phyloP scores from a whole-genome alignment of 2,797 vertebrate genomes.

The Rallus crepitans region DNA sequence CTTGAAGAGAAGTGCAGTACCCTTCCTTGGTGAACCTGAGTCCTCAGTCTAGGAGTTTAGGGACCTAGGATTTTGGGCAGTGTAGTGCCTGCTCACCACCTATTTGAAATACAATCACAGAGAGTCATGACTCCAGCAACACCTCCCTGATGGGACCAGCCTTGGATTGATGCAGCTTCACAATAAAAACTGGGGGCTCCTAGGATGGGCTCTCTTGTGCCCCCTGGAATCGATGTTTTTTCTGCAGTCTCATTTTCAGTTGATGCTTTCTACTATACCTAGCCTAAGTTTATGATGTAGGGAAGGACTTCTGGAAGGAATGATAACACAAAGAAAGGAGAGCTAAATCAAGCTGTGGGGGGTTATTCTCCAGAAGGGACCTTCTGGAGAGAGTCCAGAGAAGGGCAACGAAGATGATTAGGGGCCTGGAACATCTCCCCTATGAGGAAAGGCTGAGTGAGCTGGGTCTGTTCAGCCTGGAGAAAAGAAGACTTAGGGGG shows the following conservation, averaged over 20 bases:
- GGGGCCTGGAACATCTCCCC: too few species aligned
- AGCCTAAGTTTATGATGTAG: neutral
- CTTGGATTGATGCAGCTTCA: neutral
- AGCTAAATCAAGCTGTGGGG: neutral
- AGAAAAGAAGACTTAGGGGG: too few species aligned
- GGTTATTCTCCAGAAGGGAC: too few species aligned
- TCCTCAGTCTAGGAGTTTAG: neutral
- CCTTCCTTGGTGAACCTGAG: accelerated
- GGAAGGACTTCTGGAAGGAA: neutral
- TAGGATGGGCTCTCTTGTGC: neutral
- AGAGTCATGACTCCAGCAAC: neutral
- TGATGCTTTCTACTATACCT: neutral
- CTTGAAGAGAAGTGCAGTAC: neutral
- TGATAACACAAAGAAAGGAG: neutral
- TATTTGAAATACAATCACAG: neutral
- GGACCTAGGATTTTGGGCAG: neutral
- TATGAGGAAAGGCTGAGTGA: too few species aligned
- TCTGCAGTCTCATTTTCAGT: neutral
- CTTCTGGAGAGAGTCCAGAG: too few species aligned
- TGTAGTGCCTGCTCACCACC: neutral
- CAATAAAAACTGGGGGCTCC: neutral
- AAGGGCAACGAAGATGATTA: too few species aligned
- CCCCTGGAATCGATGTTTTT: neutral
- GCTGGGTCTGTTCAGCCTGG: too few species aligned
- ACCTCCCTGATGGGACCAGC: neutral